Evolutionary conservation across 2,113 vertebrate species (phyloP).

Genomic region (Sinocyclocheilus maitianheensis): DNA sequence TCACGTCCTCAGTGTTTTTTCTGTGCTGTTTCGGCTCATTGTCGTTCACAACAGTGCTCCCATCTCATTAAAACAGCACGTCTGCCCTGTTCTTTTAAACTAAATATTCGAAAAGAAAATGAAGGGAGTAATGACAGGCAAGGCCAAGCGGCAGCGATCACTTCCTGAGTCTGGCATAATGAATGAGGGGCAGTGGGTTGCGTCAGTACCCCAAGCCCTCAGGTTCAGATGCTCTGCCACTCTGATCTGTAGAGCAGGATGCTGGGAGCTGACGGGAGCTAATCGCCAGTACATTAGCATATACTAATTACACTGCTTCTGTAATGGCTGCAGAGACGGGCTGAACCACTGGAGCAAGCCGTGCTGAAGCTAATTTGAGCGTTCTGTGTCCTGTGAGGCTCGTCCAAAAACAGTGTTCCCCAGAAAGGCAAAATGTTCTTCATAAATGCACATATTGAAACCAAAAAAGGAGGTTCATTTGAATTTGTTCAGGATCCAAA

Average conservation of each 20-base stretch:
- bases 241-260: slow-evolving; percentile 40
- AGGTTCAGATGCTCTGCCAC: slow-evolving; percentile 19
- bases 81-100: slow-evolving; percentile 34
- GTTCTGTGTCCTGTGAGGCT: slow-evolving; percentile 37
- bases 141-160: neutral
- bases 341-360: slow-evolving; percentile 35
- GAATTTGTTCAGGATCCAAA: neutral
- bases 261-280: slow-evolving; percentile 47
- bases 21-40: slow-evolving; percentile 13
- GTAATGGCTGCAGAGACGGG: slow-evolving; percentile 34
- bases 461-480: neutral
- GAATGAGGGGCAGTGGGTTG: slow-evolving; percentile 24
- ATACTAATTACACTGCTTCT: slow-evolving; percentile 45
- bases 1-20: neutral
- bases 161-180: slow-evolving; percentile 8
- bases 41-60: slow-evolving; percentile 8
- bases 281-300: slow-evolving; percentile 52
- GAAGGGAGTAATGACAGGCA: slow-evolving; percentile 22
- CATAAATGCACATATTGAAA: slow-evolving; percentile 1
- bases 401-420: slow-evolving; percentile 11
- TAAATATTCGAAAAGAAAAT: slow-evolving; percentile 17
- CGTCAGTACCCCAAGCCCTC: neutral
- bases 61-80: slow-evolving; percentile 16
- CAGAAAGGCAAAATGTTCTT: slow-evolving; percentile 12
- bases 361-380: slow-evolving; percentile 1